These are phyloP conservation scores for Myoxocephalus aenaeus DNA, from an alignment of 2,797 vertebrate genomes.

Conservation along the genomic window DNA sequence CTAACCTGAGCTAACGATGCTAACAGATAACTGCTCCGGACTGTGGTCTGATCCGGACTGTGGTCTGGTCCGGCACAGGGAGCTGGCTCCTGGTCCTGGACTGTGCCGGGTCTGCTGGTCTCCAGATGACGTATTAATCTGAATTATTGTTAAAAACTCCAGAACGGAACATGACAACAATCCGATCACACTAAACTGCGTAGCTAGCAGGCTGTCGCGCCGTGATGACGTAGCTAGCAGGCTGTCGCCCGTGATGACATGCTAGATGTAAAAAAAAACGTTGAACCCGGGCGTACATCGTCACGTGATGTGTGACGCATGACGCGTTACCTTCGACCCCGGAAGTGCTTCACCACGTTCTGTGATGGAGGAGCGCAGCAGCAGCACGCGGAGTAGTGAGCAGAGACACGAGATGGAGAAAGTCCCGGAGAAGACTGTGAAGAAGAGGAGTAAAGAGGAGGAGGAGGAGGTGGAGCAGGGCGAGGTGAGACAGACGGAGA, in stretches of 20 bases:
- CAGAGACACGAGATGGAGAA: constrained; percentile 21
- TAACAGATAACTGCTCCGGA: constrained; percentile 33
- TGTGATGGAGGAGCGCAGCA: constrained; percentile 43
- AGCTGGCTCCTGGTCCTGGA: background rate
- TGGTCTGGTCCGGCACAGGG: fast-evolving
- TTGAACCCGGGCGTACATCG: no score
- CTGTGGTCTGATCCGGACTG: background rate
- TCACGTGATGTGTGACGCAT: constrained; percentile 54
- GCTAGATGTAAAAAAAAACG: no score
- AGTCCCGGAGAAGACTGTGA: constrained; percentile 29
- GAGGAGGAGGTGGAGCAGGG: constrained; percentile 39
- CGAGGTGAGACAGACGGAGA: constrained; percentile 37
- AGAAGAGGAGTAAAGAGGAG: constrained; percentile 65
- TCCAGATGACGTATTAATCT: background rate
- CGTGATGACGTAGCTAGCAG: background rate
- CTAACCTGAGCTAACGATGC: constrained; percentile 48
- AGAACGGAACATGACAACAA: background rate
- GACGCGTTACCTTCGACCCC: constrained; percentile 33
- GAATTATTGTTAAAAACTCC: background rate
- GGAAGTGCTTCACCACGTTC: constrained; percentile 36
- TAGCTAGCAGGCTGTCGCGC: background rate
- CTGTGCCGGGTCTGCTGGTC: background rate
- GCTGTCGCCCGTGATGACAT: no score
- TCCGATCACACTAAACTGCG: background rate
- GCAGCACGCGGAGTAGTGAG: constrained; percentile 7